Evolutionary conservation across 2,888 invertebrate genomes (phyloP).

Genomic region (Eupithecia subumbrata): DNA sequence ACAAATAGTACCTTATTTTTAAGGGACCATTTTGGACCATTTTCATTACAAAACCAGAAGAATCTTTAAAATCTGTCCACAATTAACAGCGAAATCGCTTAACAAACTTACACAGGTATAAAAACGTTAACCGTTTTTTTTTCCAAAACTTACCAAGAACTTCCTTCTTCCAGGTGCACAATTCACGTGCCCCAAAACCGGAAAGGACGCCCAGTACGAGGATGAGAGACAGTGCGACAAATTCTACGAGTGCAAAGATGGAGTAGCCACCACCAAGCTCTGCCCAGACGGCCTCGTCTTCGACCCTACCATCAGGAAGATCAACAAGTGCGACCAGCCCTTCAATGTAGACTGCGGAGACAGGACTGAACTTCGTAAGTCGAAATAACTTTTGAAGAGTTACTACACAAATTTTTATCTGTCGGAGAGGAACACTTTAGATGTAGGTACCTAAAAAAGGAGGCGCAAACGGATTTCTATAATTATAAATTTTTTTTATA

Average conservation of each 20-base stretch:
- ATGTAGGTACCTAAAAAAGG: too few species aligned
- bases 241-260: conserved; percentile 91
- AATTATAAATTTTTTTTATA: background rate
- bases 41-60: too few species aligned
- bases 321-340: conserved; percentile 96
- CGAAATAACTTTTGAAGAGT: background rate
- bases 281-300: conserved; percentile 96
- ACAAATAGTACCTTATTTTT: too few species aligned
- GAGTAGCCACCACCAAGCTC: conserved; percentile 88
- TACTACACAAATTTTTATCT: too few species aligned
- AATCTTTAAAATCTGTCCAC: too few species aligned
- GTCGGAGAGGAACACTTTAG: too few species aligned
- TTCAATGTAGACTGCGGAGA: conserved; percentile 96
- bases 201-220: conserved; percentile 88
- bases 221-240: conserved; percentile 94
- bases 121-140: background rate
- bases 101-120: too few species aligned
- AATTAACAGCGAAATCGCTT: too few species aligned
- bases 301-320: conserved; percentile 92
- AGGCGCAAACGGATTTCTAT: background rate
- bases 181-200: conserved; percentile 88
- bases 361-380: conserved; percentile 94
- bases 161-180: conserved; percentile 72
- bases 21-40: too few species aligned
- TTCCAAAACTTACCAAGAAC: background rate